These are phyloP conservation scores for Ophion ellenae DNA, from an alignment of 2,888 invertebrate genomes.

Conservation along the genomic window DNA sequence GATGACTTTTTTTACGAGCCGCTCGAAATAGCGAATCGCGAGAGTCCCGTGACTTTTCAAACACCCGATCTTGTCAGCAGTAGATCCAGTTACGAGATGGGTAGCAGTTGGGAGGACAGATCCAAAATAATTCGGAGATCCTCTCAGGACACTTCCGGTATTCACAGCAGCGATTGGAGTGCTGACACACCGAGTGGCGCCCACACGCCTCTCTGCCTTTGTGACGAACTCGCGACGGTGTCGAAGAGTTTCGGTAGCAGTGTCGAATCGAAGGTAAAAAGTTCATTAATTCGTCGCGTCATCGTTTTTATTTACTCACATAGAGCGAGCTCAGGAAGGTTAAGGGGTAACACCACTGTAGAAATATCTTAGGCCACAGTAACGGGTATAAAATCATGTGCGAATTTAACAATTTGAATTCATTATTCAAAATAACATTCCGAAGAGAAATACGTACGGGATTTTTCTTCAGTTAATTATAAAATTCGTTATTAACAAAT, in stretches of 20 bases:
- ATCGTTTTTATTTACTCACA: neutral
- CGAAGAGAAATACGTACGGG: no score
- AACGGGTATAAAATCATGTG: no score
- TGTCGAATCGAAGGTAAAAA: slow-evolving; percentile 65
- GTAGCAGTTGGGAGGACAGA: slow-evolving; percentile 66
- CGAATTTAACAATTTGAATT: no score
- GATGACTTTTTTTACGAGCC: slow-evolving; percentile 45
- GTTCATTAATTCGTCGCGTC: neutral
- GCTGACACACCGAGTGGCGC: slow-evolving; percentile 69
- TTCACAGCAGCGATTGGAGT: slow-evolving; percentile 75
- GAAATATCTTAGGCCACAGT: no score
- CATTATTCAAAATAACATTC: no score
- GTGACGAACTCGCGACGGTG: slow-evolving; percentile 61
- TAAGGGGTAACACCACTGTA: no score
- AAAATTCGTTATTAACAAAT: no score
- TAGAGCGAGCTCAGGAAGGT: neutral
- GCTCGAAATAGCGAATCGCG: slow-evolving; percentile 47
- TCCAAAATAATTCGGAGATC: slow-evolving; percentile 59
- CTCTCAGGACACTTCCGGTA: slow-evolving; percentile 73
- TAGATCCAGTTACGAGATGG: slow-evolving; percentile 71
- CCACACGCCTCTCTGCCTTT: slow-evolving; percentile 60
- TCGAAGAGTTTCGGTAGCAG: slow-evolving; percentile 54
- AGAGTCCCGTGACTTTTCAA: slow-evolving; percentile 55
- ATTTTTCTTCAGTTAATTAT: no score
- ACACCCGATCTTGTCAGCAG: slow-evolving; percentile 66